Conservation (phyloP, 2,888 invertebrate species). For the Bruchidius siliquastri region DNA sequence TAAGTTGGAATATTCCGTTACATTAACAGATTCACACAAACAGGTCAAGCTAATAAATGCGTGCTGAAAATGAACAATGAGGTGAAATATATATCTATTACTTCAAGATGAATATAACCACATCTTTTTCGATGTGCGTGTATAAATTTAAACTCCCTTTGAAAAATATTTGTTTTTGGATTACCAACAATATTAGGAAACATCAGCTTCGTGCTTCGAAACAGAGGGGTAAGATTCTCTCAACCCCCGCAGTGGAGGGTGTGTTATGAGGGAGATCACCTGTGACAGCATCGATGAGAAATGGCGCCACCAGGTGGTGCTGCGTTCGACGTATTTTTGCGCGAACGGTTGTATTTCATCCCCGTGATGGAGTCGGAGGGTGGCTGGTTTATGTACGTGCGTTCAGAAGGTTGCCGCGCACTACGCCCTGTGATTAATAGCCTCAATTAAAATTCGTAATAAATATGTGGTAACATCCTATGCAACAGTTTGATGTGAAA, state of each 20-base stretch:
- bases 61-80: no score
- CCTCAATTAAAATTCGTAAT: not conserved
- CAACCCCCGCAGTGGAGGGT: not conserved
- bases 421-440: not conserved
- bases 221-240: not conserved
- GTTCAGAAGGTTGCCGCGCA: not conserved
- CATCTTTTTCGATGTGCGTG: no score
- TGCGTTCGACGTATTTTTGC: not conserved
- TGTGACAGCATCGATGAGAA: not conserved
- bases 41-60: no score
- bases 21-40: no score
- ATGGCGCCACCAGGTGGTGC: not conserved
- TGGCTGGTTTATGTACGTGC: not conserved
- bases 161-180: no score
- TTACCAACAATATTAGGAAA: no score
- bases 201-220: conserved; percentile 2
- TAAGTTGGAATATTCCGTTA: no score
- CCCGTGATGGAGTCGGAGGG: not conserved
- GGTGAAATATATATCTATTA: no score
- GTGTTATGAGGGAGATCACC: not conserved
- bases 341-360: not conserved
- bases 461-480: not conserved
- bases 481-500: not conserved
- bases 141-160: no score
- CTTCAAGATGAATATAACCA: no score